Base-by-base conservation (phyloP, 2,888 invertebrate genomes). In the Ophion ellenae region DNA sequence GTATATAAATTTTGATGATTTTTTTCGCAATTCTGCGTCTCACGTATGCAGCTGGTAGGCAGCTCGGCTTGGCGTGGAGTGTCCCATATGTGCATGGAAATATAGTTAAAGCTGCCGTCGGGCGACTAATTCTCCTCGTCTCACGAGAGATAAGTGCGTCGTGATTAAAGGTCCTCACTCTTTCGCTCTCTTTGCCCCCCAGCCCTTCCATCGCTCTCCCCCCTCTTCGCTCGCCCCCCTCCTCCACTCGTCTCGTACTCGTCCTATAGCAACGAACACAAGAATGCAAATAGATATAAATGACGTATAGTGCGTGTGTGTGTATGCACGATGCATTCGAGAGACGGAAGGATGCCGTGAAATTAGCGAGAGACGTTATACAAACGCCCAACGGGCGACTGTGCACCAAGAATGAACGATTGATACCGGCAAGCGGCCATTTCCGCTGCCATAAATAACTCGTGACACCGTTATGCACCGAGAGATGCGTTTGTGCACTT, bases 281-380 rank as follows among this genome's bases (percentile, higher is more conserved):
- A 73, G 83, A 83, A 83, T 83, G 78, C 78, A 74, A 83, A 83
- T 78, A 74, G 78, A 79, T 71, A 78, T 59, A 63, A 83, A 83
- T 83, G 78, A 57, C 78, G 40, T n/a, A 45, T 28, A 66, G 24
- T 17, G 28, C 53, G 64, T 53, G 36, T 40, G 74, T 66, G 32
- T 78, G 32, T 28, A 28, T 70, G 59, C 40, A 78, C 59, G 59
- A 40, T 79, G 67, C 73, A 73, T 74, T 53, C 66, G 71, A 59
- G 78, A 78, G 83, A 78, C 74, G 78, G 83, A 78, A 83, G 83
- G 78, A 83, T 78, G 83, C 78, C 78, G 67, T 78, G 78, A 83
- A 83, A 83, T 83, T 83, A 83, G 78, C 73, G 73, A 69, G 71
- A 73, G 73, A 78, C 73, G 63, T 79, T 71, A 63, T 45, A n/a